A percentile compares a stretch with the other conserved stretches of the same genome.
phyloP scores from a whole-genome alignment of 2,113 vertebrate species.

The Chunga burmeisteri region DNA sequence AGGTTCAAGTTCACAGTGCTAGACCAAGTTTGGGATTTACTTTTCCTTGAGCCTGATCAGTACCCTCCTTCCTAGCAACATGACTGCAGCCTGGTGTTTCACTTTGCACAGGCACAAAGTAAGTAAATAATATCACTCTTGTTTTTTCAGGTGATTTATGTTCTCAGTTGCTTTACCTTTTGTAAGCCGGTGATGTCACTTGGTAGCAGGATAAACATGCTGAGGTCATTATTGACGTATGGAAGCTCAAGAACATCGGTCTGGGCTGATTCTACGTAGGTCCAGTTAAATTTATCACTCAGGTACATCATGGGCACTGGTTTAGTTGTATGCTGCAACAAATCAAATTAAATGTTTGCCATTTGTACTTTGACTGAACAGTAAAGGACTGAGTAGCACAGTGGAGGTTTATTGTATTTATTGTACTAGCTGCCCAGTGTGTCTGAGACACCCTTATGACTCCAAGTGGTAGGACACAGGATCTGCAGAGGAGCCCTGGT shows the following conservation, averaged over 20 bases:
- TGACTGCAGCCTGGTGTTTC: neutral
- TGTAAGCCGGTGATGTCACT: constrained; percentile 59
- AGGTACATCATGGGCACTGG: constrained; percentile 79
- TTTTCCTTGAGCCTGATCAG: neutral
- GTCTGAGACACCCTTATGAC: neutral
- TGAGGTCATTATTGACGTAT: constrained; percentile 77
- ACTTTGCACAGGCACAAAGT: neutral
- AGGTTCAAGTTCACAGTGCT: neutral
- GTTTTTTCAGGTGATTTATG: neutral
- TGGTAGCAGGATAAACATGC: constrained; percentile 86
- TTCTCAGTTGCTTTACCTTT: constrained; percentile 70
- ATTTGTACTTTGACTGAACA: neutral
- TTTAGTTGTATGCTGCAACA: constrained; percentile 73
- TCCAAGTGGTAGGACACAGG: neutral
- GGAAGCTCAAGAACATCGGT: constrained; percentile 81
- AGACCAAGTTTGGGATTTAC: neutral
- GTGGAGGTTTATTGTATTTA: neutral
- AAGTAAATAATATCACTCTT: neutral
- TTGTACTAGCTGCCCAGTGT: neutral
- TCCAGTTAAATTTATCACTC: constrained; percentile 52
- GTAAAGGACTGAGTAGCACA: neutral
- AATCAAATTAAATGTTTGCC: neutral
- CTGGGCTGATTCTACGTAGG: constrained; percentile 52
- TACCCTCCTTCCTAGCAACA: neutral
- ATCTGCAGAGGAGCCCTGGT: neutral